phyloP scores from a whole-genome alignment of 2,113 vertebrate genomes.

The Lathamus discolor region DNA sequence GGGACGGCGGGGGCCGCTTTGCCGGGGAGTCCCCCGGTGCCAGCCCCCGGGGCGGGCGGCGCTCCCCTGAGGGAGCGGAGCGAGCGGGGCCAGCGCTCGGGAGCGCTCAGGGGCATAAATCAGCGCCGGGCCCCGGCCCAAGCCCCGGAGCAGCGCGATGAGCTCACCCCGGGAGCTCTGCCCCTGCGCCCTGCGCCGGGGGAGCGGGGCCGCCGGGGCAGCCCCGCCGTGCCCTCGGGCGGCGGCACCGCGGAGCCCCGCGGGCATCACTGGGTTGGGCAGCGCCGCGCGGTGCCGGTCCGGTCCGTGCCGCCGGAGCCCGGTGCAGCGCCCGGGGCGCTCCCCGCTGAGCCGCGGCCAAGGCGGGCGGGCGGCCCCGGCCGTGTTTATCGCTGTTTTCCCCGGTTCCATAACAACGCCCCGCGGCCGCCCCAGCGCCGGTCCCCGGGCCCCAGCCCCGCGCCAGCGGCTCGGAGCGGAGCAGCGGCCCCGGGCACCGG shows the following conservation, averaged over 20 bases:
- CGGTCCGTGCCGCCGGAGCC: too few species aligned
- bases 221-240: too few species aligned
- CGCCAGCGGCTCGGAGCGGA: background rate
- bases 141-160: background rate
- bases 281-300: too few species aligned
- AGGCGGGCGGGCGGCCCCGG: background rate
- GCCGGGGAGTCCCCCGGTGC: background rate
- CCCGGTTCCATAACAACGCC: slow-evolving; percentile 42
- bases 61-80: background rate
- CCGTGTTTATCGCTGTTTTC: slow-evolving; percentile 58
- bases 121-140: background rate
- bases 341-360: background rate
- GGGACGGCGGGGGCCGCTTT: background rate
- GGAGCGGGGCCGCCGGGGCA: too few species aligned
- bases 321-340: background rate
- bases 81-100: background rate
- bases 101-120: background rate
- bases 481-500: background rate
- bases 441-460: background rate
- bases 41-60: background rate
- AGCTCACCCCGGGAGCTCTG: background rate
- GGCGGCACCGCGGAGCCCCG: background rate
- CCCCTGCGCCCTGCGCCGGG: background rate
- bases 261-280: too few species aligned
- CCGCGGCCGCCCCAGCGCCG: background rate